A percentile compares a stretch with the other conserved stretches of the same genome.
These are phyloP conservation scores for Cephus spinipes DNA, from an alignment of 2,888 invertebrate genomes.

Conservation along the genomic window DNA sequence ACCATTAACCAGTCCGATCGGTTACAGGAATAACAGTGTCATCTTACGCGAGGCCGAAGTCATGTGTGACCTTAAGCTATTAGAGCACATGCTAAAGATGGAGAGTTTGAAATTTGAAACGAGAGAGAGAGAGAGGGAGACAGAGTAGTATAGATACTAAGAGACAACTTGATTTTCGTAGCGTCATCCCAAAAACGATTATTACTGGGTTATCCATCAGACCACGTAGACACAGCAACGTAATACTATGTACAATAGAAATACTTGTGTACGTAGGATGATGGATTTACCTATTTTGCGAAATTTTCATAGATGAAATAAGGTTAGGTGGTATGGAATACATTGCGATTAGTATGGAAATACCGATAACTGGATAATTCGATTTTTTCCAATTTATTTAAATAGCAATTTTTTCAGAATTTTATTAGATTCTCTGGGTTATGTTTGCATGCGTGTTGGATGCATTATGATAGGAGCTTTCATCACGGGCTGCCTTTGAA, in stretches of 20 bases:
- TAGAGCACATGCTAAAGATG: not conserved
- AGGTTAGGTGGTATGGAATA: not conserved
- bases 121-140: not conserved
- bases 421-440: not conserved
- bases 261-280: not conserved
- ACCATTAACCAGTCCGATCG: conserved; percentile 38
- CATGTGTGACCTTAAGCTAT: not conserved
- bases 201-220: not conserved
- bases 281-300: too few relatives aligned
- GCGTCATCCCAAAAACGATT: not conserved
- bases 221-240: not conserved
- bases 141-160: not conserved
- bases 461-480: not conserved
- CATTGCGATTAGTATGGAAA: not conserved
- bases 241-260: not conserved
- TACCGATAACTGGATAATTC: not conserved
- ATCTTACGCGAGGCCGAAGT: not conserved
- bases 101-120: not conserved
- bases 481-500: not conserved
- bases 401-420: not conserved
- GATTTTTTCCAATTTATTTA: not conserved
- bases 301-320: too few relatives aligned
- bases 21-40: conserved; percentile 15
- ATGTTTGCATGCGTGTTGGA: not conserved
- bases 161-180: not conserved